Evolutionary conservation across 2,888 invertebrate genomes (phyloP).

Genomic region (Alitta virens): DNA sequence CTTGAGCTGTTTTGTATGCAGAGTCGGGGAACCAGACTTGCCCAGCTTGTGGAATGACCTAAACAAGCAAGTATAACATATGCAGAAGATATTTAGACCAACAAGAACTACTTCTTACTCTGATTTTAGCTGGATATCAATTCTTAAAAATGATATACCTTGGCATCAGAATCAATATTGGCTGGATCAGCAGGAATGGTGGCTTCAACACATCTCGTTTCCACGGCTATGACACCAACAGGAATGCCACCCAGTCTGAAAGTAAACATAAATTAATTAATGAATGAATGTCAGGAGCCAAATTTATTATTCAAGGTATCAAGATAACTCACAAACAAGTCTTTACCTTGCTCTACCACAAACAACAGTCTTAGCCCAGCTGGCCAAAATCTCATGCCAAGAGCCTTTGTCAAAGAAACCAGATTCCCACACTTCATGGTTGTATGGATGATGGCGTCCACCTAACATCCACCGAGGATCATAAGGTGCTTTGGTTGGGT

Average conservation of each 20-base stretch:
- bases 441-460: slow-evolving; percentile 47
- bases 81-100: background rate
- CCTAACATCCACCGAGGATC: slow-evolving; percentile 89
- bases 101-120: background rate
- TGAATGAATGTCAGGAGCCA: too few relatives aligned
- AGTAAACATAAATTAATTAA: too few relatives aligned
- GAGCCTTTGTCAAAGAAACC: slow-evolving; percentile 87
- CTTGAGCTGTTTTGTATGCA: slow-evolving; percentile 97
- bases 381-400: slow-evolving; percentile 88
- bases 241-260: slow-evolving; percentile 89
- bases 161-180: slow-evolving; percentile 93
- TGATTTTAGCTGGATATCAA: background rate
- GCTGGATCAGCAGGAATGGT: slow-evolving; percentile 98
- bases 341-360: slow-evolving; percentile 53
- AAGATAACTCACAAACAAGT: too few relatives aligned
- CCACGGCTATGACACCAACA: slow-evolving; percentile 93
- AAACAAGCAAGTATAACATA: background rate
- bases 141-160: slow-evolving; percentile 62
- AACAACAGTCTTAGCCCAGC: slow-evolving; percentile 95
- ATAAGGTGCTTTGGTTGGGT: slow-evolving; percentile 87
- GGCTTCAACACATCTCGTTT: slow-evolving; percentile 92
- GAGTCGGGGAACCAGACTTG: slow-evolving; percentile 99
- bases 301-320: background rate
- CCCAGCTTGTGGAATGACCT: slow-evolving; percentile 60
- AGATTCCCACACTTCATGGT: slow-evolving; percentile 71